Evolutionary conservation across 2,797 vertebrate species (phyloP), one percentile per base, ranked within the genome.

Genomic region (Bovichtus diacanthus): DNA sequence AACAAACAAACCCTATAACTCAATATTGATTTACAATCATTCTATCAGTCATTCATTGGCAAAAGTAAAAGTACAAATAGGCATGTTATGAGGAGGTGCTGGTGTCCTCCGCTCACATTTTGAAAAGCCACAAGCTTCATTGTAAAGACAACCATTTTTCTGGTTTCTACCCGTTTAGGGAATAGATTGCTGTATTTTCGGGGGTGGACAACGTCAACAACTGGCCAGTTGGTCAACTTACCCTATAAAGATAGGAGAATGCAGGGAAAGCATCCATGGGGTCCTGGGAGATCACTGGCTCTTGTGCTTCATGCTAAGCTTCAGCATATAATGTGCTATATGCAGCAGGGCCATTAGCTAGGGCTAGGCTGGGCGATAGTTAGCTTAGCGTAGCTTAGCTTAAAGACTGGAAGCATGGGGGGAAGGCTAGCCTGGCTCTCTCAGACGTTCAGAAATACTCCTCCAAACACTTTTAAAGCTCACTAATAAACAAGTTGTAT

Each of bases 21-120:
- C 58, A 5, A 39, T 69, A 23, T 80, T 56, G 68, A 58, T 83
- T 85, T 88, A 92, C 91, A 92, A 88, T 92, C 91, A 82, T 83
- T 84, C 85, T 43, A 85, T 83, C 87, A 89, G 76, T 91, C 91
- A 84, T 90, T 90, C 87, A 78, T 88, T 93, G 88, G 89, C 88
- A 89, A 92, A 92, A 84, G 72, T 85, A 74, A 84, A 88, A 85
- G 70, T 86, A 88, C 70, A 92, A 89, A 83, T 41, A 89, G 69
- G 75, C 81, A 79, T 83, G 73, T 85, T 76, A 80, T 46, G 77
- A 86, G 55, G 84, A 87, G 84, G 81, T 88, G 79, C 86, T 87
- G 82, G 83, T 76, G 87, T 87, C 78, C 78, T 83, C 83, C 59
- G 50, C 73, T 87, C 82, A 85, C 82, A 87, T 88, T 71, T 83